A percentile compares a stretch with the other conserved stretches of the same genome.
Evolutionary conservation across 2,797 vertebrate genomes (phyloP).

Genomic region (Chrysocyon brachyurus): DNA sequence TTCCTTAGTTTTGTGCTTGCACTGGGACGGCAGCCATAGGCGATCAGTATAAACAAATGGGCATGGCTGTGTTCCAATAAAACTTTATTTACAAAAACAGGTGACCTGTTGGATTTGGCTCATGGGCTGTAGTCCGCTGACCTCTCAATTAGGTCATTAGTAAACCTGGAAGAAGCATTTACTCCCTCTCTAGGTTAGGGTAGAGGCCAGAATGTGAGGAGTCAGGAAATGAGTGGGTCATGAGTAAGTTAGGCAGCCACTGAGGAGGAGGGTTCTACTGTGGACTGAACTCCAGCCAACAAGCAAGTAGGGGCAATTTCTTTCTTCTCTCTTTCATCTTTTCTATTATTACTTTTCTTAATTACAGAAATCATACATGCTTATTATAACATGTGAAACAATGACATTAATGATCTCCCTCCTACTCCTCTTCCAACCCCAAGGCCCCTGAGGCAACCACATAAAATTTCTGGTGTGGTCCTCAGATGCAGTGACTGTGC

Average conservation of each 20-base stretch:
- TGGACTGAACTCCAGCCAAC: not conserved
- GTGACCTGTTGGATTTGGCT: not conserved
- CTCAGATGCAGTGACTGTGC: rapidly evolving
- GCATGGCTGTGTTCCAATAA: not conserved
- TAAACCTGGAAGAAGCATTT: not conserved
- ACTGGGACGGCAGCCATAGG: not conserved
- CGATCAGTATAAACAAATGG: not conserved
- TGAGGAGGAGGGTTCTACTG: not conserved
- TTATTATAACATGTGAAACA: slow-evolving; percentile 11
- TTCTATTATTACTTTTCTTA: not conserved
- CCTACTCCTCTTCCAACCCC: not conserved
- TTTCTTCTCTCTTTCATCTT: slow-evolving; percentile 33
- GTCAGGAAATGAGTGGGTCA: not conserved
- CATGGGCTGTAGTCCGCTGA: not conserved
- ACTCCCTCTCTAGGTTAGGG: not conserved
- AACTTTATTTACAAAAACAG: slow-evolving; percentile 24
- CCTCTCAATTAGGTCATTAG: not conserved
- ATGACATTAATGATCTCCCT: not conserved
- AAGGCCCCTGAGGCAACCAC: not conserved
- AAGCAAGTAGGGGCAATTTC: not conserved
- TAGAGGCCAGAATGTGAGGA: not conserved
- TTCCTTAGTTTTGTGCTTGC: not conserved
- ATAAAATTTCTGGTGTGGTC: not conserved
- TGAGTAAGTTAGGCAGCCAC: not conserved
- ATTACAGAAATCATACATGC: not conserved